Percentiles rank a stretch among this genome's conserved stretches.
These are phyloP conservation scores for Aphaenogaster rudis DNA, from an alignment of 1,140 invertebrate genomes.

Conservation along the genomic window DNA sequence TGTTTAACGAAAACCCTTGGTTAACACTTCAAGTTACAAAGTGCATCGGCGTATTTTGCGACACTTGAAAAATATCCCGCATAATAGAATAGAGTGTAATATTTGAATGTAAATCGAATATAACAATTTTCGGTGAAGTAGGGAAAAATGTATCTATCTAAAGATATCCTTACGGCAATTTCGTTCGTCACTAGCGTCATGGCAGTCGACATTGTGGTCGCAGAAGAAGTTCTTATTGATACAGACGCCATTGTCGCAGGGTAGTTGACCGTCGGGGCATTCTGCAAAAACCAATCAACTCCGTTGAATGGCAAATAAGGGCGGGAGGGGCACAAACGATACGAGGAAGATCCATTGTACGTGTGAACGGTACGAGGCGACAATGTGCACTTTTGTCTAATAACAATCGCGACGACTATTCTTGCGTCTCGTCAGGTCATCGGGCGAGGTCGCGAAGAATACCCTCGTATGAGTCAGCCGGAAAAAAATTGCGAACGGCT, in stretches of 20 bases:
- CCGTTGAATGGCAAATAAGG: constrained; percentile 26
- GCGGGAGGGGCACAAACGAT: neutral
- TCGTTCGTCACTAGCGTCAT: constrained; percentile 91
- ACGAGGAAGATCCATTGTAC: neutral
- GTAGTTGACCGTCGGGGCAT: constrained; percentile 87
- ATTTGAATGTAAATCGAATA: neutral
- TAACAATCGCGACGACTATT: constrained; percentile 27
- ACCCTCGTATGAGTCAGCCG: constrained; percentile 32
- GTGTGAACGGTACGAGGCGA: constrained; percentile 25
- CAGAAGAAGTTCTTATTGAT: constrained; percentile 87
- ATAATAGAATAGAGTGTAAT: neutral
- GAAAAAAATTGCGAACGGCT: constrained; percentile 37
- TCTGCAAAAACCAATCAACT: constrained; percentile 76
- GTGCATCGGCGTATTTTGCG: neutral
- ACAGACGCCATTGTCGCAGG: constrained; percentile 89
- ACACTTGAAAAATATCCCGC: neutral
- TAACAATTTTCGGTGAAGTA: neutral
- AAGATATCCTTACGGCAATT: constrained; percentile 89
- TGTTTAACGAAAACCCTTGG: neutral
- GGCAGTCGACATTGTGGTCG: constrained; percentile 89
- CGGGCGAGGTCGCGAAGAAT: constrained; percentile 24
- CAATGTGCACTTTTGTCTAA: constrained; percentile 51
- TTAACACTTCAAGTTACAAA: neutral
- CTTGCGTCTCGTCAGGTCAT: constrained; percentile 2
- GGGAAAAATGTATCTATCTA: constrained; percentile 24